Conservation (phyloP, 2,888 invertebrate species). For the Fabriciana adippe region DNA sequence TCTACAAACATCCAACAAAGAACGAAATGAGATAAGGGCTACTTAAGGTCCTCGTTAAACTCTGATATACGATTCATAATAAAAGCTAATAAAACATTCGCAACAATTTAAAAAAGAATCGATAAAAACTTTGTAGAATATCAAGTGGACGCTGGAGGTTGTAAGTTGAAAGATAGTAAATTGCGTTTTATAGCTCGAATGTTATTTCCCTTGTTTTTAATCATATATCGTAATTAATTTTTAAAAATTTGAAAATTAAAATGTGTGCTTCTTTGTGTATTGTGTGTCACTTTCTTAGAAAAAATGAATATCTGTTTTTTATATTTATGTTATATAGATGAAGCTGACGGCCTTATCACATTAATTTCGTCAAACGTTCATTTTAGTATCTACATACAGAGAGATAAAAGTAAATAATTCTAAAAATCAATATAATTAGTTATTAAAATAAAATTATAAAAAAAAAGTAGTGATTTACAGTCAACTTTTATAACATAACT, state of each 20-base stretch:
- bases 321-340: no score
- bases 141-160: slow-evolving; percentile 69
- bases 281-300: no score
- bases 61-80: slow-evolving; percentile 78
- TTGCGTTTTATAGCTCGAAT: slow-evolving; percentile 64
- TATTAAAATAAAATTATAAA: not conserved
- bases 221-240: slow-evolving; percentile 58
- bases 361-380: no score
- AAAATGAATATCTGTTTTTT: no score
- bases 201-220: slow-evolving; percentile 63
- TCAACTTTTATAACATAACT: slow-evolving; percentile 29
- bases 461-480: slow-evolving; percentile 24
- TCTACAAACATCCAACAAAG: slow-evolving; percentile 63
- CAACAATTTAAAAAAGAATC: slow-evolving; percentile 78
- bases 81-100: slow-evolving; percentile 78
- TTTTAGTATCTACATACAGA: not conserved
- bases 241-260: slow-evolving; percentile 44
- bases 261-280: no score
- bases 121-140: slow-evolving; percentile 73
- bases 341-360: no score
- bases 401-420: not conserved
- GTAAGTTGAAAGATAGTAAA: slow-evolving; percentile 77
- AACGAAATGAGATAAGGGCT: slow-evolving; percentile 73
- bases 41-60: slow-evolving; percentile 77
- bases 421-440: not conserved